These are phyloP conservation scores for Hydrophis major DNA, from an alignment of 2,797 vertebrate species.

Conservation along the genomic window DNA sequence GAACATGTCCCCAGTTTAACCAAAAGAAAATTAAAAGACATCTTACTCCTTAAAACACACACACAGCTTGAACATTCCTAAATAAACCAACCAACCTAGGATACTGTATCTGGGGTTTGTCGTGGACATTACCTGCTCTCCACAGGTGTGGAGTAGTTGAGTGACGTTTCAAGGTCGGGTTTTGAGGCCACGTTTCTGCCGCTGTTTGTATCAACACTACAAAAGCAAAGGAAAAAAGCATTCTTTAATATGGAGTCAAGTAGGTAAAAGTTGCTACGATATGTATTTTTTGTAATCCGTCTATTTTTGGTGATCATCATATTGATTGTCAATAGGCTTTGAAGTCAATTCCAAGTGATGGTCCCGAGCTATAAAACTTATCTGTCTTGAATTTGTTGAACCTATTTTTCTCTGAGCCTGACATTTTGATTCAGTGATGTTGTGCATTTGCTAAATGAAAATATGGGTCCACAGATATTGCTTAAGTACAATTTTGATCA, in stretches of 20 bases:
- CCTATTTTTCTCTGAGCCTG: background rate
- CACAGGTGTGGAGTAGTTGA: background rate
- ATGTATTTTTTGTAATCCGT: background rate
- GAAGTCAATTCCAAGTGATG: background rate
- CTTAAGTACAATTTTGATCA: background rate
- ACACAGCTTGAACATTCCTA: background rate
- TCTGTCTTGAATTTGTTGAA: background rate
- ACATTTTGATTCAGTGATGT: background rate
- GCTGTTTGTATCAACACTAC: conserved; percentile 38
- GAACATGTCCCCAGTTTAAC: background rate
- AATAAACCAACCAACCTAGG: background rate
- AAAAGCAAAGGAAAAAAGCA: background rate
- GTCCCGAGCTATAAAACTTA: background rate
- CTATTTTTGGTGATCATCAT: background rate
- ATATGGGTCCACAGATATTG: background rate
- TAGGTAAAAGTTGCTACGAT: background rate
- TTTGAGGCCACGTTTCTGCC: conserved; percentile 3
- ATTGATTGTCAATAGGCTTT: background rate
- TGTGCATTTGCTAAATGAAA: background rate
- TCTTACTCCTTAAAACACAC: background rate
- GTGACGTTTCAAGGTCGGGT: background rate
- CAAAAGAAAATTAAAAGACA: background rate
- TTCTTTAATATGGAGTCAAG: background rate
- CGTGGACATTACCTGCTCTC: conserved; percentile 37
- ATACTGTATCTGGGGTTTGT: background rate